These are phyloP conservation scores for Etheostoma spectabile DNA, from an alignment of 2,113 vertebrate species.

Conservation along the genomic window DNA sequence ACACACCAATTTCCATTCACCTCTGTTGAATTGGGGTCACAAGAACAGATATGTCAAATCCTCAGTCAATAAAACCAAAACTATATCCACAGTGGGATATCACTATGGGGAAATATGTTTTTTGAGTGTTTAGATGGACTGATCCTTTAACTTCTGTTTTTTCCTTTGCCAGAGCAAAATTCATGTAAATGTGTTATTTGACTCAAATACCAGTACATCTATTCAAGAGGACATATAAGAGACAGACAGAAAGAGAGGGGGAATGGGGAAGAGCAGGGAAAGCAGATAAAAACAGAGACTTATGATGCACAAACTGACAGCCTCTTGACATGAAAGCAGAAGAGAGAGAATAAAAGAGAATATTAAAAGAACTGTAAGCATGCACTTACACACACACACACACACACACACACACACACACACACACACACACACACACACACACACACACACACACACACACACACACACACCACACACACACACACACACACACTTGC, in stretches of 20 bases:
- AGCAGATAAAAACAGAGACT: slow-evolving; percentile 70
- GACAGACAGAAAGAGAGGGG: slow-evolving; percentile 40
- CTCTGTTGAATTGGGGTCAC: too few relatives aligned
- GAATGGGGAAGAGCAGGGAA: slow-evolving; percentile 51
- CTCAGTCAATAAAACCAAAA: background rate
- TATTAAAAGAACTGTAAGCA: slow-evolving; percentile 78
- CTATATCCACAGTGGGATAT: background rate
- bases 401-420: slow-evolving; percentile 38
- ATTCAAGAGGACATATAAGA: slow-evolving; percentile 31
- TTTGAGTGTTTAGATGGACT: background rate
- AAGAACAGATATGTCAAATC: background rate
- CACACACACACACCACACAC: slow-evolving; percentile 25
- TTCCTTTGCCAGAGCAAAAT: background rate
- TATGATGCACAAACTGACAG: slow-evolving; percentile 77
- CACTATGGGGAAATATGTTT: background rate
- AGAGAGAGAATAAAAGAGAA: slow-evolving; percentile 76
- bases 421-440: slow-evolving; percentile 46
- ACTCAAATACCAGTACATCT: background rate
- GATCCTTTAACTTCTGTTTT: background rate
- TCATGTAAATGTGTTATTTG: background rate
- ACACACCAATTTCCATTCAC: background rate
- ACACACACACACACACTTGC: too few relatives aligned
- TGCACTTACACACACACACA: slow-evolving; percentile 66
- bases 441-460: slow-evolving; percentile 34
- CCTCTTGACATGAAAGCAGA: slow-evolving; percentile 78